Evolutionary conservation across 2,888 invertebrate genomes (phyloP), one percentile per base, ranked within the genome.

Genomic region (Dichetophora obliterata): DNA sequence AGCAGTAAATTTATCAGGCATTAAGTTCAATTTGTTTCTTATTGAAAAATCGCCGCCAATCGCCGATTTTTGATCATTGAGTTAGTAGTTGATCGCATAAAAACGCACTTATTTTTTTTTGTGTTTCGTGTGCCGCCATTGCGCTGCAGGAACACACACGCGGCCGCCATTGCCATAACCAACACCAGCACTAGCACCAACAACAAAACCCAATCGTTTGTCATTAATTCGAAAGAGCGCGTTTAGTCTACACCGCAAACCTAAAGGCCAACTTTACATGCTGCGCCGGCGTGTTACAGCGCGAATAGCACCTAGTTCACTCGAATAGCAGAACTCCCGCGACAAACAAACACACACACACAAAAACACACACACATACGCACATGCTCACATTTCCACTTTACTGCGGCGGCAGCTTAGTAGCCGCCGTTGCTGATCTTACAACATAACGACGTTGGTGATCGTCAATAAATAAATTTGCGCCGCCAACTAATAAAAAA

Each of bases 361-460:
- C n/a, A n/a, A n/a, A n/a, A n/a, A n/a, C n/a, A 79, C 76, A 76
- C 5, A 75, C 37, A 52, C 48, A 43, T 27, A 24, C 34, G 14
- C 65, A 8, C 63, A 52, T 72, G 37, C 75, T 31, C 27, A 48
- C 59, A 72, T 54, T 66, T 72, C 76, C 66, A 68, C 72, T 54
- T 71, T 57, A 73, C 77, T 81, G 73, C 77, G 82, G 78, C 82
- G 81, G 81, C 85, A 77, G 81, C 79, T 78, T 43, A 77, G 78
- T 82, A 82, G 84, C 83, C 82, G 85, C 85, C 82, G 81, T 81
- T 70, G 63, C 19, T 27, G 52, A 50, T 59, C 82, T 83, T 78
- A 73, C 72, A 14, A 74, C 57, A 50, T 52, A 27, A 65, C 54
- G 34, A 68, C 68, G 76, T 74, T 73, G 77, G 77, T 75, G 75